phyloP scores from a whole-genome alignment of 2,888 invertebrate species.

The Exocentrus adspersus region DNA sequence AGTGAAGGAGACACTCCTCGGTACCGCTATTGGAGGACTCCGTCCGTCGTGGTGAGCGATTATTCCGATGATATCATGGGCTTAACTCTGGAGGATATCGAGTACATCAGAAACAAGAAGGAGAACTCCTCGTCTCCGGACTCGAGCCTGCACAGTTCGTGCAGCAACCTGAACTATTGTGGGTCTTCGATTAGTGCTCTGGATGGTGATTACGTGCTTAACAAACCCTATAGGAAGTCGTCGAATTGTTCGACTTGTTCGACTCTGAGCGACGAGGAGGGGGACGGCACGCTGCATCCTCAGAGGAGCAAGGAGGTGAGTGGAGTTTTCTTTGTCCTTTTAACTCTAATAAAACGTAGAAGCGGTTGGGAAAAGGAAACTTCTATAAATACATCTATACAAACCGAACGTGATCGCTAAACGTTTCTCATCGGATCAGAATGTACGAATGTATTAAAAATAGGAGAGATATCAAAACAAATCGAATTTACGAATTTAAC shows the following conservation, averaged over 20 bases:
- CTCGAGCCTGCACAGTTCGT: constrained; percentile 69
- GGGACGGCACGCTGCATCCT: constrained; percentile 64
- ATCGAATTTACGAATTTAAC: too few species aligned
- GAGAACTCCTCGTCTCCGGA: constrained; percentile 64
- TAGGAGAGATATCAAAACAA: too few species aligned
- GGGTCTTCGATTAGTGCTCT: constrained; percentile 68
- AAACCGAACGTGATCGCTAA: too few species aligned
- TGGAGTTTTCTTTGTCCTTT: neutral
- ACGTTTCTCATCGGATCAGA: too few species aligned
- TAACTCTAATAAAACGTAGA: too few species aligned
- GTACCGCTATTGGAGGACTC: constrained; percentile 78
- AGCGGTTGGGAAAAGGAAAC: too few species aligned
- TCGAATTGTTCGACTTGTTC: constrained; percentile 83
- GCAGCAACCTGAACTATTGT: constrained; percentile 69
- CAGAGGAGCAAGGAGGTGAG: constrained; percentile 42
- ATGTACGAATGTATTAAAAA: too few species aligned
- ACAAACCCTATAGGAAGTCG: constrained; percentile 72
- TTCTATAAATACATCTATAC: too few species aligned
- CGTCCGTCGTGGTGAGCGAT: constrained; percentile 88
- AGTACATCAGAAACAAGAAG: constrained; percentile 67
- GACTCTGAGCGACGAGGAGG: constrained; percentile 78
- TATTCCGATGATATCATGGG: constrained; percentile 79
- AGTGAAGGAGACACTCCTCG: constrained; percentile 61
- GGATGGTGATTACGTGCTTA: constrained; percentile 65
- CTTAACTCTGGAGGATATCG: constrained; percentile 70